Evolutionary conservation across 2,113 vertebrate genomes (phyloP), one percentile per base, ranked within the genome.

Genomic region (Microcebus tavaratra): DNA sequence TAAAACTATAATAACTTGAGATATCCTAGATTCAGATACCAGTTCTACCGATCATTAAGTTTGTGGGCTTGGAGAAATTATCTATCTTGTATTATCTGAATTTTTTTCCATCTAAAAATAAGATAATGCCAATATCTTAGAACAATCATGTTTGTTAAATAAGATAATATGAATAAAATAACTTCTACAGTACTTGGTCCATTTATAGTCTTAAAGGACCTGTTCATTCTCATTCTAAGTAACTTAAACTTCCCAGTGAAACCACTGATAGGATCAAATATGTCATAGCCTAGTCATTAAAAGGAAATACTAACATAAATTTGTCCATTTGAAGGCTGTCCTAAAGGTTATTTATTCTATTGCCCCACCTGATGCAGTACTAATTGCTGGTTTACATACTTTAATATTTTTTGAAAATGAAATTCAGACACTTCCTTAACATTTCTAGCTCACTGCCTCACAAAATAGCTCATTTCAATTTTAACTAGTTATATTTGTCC

Each of bases 341-440:
- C 11, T 93, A 63, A 89, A 94, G 27, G 0, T 79, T 48, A 88
- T 34, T 80, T 34, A 50, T 55, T 68, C 36, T 36, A 39, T 27
- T 45, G 27, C 6, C 7, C 8, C 14, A 73, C 1, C 36, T 11
- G 10, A 11, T 6, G 1, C 15, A 67, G 9, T 4, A 65, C 42
- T n/a, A 53, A 59, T 81, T 78, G 4, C 39, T 55, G 34, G 53
- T 20, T 76, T 91, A 55, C 17, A n/a, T 42, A 17, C 21, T 85
- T 91, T 88, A 45, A 18, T 67, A 88, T 80, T 84, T 85, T 73
- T 55, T 70, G n/a, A 68, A 96, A 95, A 85, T 67, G 18, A 39
- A 70, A 78, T 81, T 84, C 59, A 88, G 4, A 79, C 0, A 36
- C 0, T 48, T n/a, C n/a, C 18, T 88, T n/a, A 42, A 8, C 5